Base-by-base conservation (phyloP, 2,113 vertebrate genomes). In the Upupa epops region DNA sequence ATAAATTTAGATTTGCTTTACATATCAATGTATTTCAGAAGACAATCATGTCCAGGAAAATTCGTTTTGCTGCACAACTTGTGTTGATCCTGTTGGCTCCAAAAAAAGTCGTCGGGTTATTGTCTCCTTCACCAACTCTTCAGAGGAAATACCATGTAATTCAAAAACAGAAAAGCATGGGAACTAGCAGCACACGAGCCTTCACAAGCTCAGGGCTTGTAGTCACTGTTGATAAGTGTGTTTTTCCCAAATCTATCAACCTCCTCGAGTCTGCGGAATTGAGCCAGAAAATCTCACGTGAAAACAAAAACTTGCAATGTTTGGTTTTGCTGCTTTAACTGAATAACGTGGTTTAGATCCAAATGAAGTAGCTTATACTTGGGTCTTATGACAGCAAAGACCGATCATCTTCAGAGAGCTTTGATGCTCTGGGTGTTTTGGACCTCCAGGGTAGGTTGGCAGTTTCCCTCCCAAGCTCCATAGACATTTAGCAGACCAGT, bases 171-270 rank as follows among this genome's bases (percentile, higher is more conserved):
- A 87, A 92, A 73, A 60, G 48, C 72, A 45, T 40, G 58, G 83
- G 84, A 88, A 90, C 46, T 13, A 46, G 34, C 11, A 34, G 36
- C 13, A 46, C 48, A 46, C 0, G 2, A 69, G 51, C 34, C 66
- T 74, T 55, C 83, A 73, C 79, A 88, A 78, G 89, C 75, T 86
- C 51, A 11, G 73, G 48, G 55, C n/a, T 80, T 88, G 79, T 74
- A 61, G 74, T 86, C 64, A 55, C 71, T 95, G 72, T 56, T 88
- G 91, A 88, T 91, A 88, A 90, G 73, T 19, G 52, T 93, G 88
- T 83, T 95, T 83, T 93, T 68, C 79, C 46, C 73, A 72, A 42
- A 71, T 68, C 28, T 79, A 42, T 73, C 54, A 56, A 32, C 26
- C 48, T 88, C 55, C 75, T 59, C n/a, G 34, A 78, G 26, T 89